These are phyloP conservation scores for Lepisosteus oculatus DNA, from an alignment of 2,113 vertebrate species.

Conservation along the genomic window DNA sequence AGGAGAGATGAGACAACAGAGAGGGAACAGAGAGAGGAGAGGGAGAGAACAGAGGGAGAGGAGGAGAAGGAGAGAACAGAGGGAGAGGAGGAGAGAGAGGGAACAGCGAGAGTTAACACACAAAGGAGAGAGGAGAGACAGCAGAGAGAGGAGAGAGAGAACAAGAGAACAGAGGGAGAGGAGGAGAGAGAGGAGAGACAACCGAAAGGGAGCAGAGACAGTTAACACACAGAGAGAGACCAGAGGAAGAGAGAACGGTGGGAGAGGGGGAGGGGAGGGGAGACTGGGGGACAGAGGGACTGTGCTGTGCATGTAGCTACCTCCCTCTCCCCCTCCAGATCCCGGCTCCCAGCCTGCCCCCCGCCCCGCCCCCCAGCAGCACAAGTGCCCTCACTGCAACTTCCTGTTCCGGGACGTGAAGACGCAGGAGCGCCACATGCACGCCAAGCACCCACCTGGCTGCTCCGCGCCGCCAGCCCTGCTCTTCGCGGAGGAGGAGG, in stretches of 20 bases:
- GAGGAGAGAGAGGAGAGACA: background rate
- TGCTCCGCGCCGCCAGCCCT: background rate
- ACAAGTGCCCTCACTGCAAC: slow-evolving; percentile 15
- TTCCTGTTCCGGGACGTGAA: slow-evolving; percentile 15
- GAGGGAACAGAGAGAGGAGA: no score
- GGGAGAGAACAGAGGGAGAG: no score
- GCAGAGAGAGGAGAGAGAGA: no score
- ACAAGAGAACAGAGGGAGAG: background rate
- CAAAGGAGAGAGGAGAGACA: no score
- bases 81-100: no score
- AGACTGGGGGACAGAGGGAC: background rate
- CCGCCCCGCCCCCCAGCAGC: background rate
- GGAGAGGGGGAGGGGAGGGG: background rate
- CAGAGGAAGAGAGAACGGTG: background rate
- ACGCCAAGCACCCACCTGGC: slow-evolving; percentile 14
- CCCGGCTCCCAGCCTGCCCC: background rate
- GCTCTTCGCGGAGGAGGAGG: background rate
- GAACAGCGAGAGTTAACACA: no score
- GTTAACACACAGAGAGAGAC: background rate
- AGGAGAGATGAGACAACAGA: no score
- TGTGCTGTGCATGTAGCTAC: background rate
- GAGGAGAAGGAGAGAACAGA: no score
- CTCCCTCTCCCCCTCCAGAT: background rate
- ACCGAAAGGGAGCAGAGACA: background rate
- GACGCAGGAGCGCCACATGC: slow-evolving; percentile 11